Conservation (phyloP, 2,888 invertebrate species). For the Scaptomyza cyrtandrae region DNA sequence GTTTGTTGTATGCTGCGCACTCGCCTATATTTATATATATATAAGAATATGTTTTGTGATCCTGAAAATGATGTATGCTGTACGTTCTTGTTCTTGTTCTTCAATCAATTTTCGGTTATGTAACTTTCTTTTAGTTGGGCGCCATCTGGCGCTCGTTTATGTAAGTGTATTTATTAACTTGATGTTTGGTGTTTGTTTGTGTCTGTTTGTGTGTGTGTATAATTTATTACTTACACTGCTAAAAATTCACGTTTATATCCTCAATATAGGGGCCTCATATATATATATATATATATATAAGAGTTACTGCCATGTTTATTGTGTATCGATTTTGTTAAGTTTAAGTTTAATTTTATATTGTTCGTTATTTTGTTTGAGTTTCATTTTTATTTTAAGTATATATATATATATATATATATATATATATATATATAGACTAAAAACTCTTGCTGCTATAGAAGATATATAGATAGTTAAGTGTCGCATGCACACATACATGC, state of each 20-base stretch:
- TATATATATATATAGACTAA: slow-evolving; percentile 49
- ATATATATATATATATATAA: slow-evolving; percentile 38
- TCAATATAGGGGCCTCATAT: slow-evolving; percentile 72
- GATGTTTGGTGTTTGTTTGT: slow-evolving; percentile 37
- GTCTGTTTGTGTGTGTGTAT: slow-evolving; percentile 63
- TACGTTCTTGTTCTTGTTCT: slow-evolving; percentile 13
- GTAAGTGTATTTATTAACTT: slow-evolving; percentile 19
- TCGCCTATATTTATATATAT: slow-evolving; percentile 37
- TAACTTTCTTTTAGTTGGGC: slow-evolving; percentile 16
- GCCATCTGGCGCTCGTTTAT: slow-evolving; percentile 17
- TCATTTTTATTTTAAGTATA: slow-evolving; percentile 31
- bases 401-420: slow-evolving; percentile 43
- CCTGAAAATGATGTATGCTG: slow-evolving; percentile 60
- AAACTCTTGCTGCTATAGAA: slow-evolving; percentile 37
- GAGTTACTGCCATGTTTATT: slow-evolving; percentile 54
- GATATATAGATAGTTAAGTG: slow-evolving; percentile 22
- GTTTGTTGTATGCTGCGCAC: slow-evolving; percentile 35
- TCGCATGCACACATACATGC: slow-evolving; percentile 23
- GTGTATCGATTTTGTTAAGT: slow-evolving; percentile 34
- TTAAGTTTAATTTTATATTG: neutral
- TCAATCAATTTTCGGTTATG: slow-evolving; percentile 36
- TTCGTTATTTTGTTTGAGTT: slow-evolving; percentile 10
- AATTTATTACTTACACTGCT: slow-evolving; percentile 75
- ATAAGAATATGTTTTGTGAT: slow-evolving; percentile 53
- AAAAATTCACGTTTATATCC: slow-evolving; percentile 78